phyloP scores from a whole-genome alignment of 2,797 vertebrate genomes.

The Rhadinocentrus ornatus region DNA sequence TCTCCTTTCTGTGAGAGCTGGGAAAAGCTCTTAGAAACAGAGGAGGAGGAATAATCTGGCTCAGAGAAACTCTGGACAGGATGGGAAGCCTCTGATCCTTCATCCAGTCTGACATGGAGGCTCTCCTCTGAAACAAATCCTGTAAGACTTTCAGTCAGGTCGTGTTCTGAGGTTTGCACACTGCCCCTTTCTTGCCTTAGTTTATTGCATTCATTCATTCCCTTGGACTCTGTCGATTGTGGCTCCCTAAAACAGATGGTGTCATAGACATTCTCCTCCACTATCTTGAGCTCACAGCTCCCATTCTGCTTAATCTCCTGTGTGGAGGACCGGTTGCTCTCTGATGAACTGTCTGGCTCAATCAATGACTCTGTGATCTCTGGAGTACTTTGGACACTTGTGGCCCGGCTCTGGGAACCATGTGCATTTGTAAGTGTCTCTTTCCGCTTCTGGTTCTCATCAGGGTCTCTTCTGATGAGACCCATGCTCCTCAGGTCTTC shows the following conservation, averaged over 20 bases:
- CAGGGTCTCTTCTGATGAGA: conserved; percentile 84
- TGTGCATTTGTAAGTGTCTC: conserved; percentile 32
- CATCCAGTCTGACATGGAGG: conserved; percentile 87
- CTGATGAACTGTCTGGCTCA: conserved; percentile 72
- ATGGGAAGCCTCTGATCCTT: conserved; percentile 53
- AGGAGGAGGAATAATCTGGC: conserved; percentile 82
- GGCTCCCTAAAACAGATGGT: conserved; percentile 89
- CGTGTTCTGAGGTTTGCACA: conserved; percentile 81
- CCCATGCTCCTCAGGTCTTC: conserved; percentile 96
- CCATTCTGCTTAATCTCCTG: conserved; percentile 75
- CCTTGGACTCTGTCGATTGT: conserved; percentile 57
- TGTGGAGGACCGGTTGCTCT: conserved; percentile 68
- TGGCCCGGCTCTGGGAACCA: conserved; percentile 15
- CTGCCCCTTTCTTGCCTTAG: conserved; percentile 62
- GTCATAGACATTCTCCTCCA: conserved; percentile 94
- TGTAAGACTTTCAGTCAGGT: conserved; percentile 79
- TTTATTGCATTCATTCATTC: conserved; percentile 57
- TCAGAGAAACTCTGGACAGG: conserved; percentile 72
- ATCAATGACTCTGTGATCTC: conserved; percentile 67
- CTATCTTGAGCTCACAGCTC: conserved; percentile 85
- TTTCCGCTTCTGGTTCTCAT: conserved; percentile 58
- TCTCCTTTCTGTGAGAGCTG: conserved; percentile 84
- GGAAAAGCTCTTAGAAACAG: conserved; percentile 80
- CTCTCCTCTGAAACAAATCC: conserved; percentile 90
- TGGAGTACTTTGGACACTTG: conserved; percentile 47